Percentiles rank a stretch among this genome's conserved stretches.
These are phyloP conservation scores for Proisotoma minuta DNA, from an alignment of 2,888 invertebrate species.

Conservation along the genomic window DNA sequence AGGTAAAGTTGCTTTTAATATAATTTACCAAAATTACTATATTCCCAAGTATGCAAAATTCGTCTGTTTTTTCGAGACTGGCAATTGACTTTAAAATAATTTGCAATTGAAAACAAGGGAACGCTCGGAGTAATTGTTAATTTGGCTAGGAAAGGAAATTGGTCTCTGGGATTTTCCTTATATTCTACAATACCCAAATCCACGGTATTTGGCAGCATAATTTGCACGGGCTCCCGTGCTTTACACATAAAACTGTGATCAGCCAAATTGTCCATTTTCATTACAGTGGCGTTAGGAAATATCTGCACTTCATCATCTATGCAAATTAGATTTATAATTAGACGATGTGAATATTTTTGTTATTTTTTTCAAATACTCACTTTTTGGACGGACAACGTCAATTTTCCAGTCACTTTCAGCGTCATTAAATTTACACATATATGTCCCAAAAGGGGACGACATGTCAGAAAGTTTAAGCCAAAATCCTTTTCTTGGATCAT, in stretches of 20 bases:
- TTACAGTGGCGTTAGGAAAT: conserved; percentile 20
- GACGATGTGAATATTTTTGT: neutral
- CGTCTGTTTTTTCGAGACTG: conserved; percentile 28
- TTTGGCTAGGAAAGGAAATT: conserved; percentile 38
- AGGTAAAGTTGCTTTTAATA: neutral
- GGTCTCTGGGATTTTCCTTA: conserved; percentile 26
- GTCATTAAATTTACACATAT: conserved; percentile 40
- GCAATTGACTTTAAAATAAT: conserved; percentile 46
- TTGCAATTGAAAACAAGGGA: conserved; percentile 37
- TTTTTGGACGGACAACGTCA: conserved; percentile 40
- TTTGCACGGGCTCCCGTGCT: conserved; percentile 31
- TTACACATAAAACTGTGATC: conserved; percentile 43
- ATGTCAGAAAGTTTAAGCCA: conserved; percentile 32
- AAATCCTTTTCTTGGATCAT: conserved; percentile 40
- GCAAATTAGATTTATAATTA: too few relatives aligned
- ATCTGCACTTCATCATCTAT: conserved; percentile 28
- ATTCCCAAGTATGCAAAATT: conserved; percentile 43
- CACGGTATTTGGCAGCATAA: conserved; percentile 38
- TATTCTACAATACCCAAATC: conserved; percentile 35
- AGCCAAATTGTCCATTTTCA: conserved; percentile 29
- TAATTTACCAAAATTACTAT: conserved; percentile 33
- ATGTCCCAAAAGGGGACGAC: conserved; percentile 36
- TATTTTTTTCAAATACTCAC: conserved; percentile 18
- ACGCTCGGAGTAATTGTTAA: conserved; percentile 34
- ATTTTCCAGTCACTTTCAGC: conserved; percentile 42